Percentiles rank a stretch among this genome's conserved stretches.
phyloP scores from a whole-genome alignment of 2,888 invertebrate species.

The Fabriciana adippe region DNA sequence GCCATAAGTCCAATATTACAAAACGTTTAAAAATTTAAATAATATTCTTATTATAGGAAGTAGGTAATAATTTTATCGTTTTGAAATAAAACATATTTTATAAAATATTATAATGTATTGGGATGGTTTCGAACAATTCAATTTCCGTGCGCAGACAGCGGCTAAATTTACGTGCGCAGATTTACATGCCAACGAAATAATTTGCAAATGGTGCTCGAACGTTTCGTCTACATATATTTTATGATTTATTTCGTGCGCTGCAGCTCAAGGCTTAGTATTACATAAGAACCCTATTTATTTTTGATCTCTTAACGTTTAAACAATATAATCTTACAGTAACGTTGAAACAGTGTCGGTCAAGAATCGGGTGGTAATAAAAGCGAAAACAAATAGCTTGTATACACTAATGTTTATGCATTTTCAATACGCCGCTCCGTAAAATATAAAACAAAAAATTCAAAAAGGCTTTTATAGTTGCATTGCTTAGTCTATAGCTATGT shows the following conservation, averaged over 20 bases:
- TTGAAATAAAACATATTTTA: conserved; percentile 53
- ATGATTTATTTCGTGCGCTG: conserved; percentile 51
- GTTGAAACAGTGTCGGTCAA: too few relatives aligned
- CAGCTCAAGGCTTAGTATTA: conserved; percentile 31
- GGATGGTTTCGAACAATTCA: conserved; percentile 77
- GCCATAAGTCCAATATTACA: too few relatives aligned
- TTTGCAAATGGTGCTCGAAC: conserved; percentile 72
- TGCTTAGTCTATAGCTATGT: conserved; percentile 4
- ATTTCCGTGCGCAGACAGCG: conserved; percentile 80
- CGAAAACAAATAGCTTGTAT: too few relatives aligned
- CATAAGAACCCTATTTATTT: too few relatives aligned
- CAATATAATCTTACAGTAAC: too few relatives aligned
- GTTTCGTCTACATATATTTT: conserved; percentile 69
- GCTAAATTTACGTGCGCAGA: conserved; percentile 78
- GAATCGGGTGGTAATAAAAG: too few relatives aligned
- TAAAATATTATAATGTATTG: conserved; percentile 68
- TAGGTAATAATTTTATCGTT: conserved; percentile 3
- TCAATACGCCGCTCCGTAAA: conserved; percentile 8
- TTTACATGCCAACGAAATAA: conserved; percentile 78
- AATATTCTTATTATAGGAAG: neutral
- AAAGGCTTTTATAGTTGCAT: neutral
- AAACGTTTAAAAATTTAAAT: neutral
- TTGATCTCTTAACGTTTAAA: too few relatives aligned
- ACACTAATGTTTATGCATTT: neutral
- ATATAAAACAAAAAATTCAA: neutral